phyloP scores from a whole-genome alignment of 2,797 vertebrate species.

The Paguma larvata region DNA sequence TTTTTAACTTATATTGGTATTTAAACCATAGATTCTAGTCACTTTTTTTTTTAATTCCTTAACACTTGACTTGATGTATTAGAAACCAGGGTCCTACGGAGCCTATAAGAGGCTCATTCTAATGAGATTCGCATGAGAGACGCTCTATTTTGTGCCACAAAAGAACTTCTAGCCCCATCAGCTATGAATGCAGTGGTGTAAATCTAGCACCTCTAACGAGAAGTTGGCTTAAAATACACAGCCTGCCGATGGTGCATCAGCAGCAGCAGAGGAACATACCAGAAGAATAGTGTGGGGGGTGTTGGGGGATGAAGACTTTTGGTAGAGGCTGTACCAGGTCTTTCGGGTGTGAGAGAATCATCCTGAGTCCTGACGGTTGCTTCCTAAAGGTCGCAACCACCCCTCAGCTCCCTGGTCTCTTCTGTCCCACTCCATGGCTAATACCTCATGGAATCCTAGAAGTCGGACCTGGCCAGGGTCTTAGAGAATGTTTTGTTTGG shows the following conservation, averaged over 20 bases:
- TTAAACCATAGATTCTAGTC: background rate
- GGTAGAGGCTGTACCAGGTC: background rate
- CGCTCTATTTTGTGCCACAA: background rate
- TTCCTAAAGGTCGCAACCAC: background rate
- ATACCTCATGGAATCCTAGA: background rate
- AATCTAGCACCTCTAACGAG: background rate
- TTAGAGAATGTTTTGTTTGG: background rate
- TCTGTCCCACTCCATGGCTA: background rate
- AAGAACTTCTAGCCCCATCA: background rate
- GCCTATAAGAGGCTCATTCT: background rate
- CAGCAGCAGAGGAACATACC: fast-evolving
- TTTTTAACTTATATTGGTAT: background rate
- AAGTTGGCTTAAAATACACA: background rate
- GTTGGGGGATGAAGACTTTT: background rate
- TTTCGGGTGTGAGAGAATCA: background rate
- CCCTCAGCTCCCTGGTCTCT: background rate
- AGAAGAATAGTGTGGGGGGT: no score
- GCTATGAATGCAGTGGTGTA: background rate
- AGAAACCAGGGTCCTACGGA: background rate
- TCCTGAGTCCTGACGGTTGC: background rate
- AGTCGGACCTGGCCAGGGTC: background rate
- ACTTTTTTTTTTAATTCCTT: background rate
- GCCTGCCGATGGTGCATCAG: background rate
- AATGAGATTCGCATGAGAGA: background rate
- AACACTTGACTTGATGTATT: background rate